These are phyloP conservation scores for Pocillopora damicornis DNA, from an alignment of 64 coral and sea anemone genomes.

Conservation along the genomic window DNA sequence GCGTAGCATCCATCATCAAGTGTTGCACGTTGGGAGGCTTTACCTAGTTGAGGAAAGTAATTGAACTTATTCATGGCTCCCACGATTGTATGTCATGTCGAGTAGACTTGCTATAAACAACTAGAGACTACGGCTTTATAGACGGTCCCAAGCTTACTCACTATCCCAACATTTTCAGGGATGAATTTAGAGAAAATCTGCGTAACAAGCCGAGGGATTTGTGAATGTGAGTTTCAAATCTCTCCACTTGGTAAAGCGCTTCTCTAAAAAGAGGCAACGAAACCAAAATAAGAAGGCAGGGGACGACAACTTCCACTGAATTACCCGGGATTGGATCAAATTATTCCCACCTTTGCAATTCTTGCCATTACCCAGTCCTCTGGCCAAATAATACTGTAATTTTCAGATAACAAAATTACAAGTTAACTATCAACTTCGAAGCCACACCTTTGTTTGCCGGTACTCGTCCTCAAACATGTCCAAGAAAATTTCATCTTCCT, in stretches of 20 bases:
- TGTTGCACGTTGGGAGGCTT: constrained; percentile 85
- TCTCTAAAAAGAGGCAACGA: no score
- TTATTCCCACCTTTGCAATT: no score
- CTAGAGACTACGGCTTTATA: not conserved
- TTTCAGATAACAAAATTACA: not conserved
- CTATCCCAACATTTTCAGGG: no score
- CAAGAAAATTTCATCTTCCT: constrained; percentile 95
- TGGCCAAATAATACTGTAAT: not conserved
- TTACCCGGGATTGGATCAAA: no score
- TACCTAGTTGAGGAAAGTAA: constrained; percentile 50
- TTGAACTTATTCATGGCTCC: not conserved
- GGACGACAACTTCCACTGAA: no score
- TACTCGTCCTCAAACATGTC: constrained; percentile 99
- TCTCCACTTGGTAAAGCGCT: no score
- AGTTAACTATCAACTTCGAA: not conserved
- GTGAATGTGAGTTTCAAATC: no score
- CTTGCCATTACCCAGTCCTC: not conserved
- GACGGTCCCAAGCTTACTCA: no score
- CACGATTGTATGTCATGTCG: not conserved
- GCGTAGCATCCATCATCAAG: constrained; percentile 93
- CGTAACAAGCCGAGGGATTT: no score
- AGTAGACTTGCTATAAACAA: not conserved
- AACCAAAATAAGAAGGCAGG: no score
- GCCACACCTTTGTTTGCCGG: constrained; percentile 88
- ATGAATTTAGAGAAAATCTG: no score